A percentile compares a stretch with the other conserved stretches of the same genome.
phyloP scores from a whole-genome alignment of 2,113 vertebrate genomes.

The Gobio gobio region DNA sequence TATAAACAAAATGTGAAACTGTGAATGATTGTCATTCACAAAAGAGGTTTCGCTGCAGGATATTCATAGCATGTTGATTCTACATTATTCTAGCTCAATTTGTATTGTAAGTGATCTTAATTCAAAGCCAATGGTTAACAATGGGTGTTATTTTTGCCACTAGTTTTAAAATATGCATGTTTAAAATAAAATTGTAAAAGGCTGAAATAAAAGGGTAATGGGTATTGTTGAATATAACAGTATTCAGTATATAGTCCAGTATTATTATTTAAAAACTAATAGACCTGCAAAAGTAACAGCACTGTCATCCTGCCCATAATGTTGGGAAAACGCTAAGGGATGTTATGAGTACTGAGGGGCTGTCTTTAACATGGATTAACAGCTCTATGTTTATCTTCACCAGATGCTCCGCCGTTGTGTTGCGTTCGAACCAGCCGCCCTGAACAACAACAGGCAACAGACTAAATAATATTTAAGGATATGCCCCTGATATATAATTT shows the following conservation, averaged over 20 bases:
- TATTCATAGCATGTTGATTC: background rate
- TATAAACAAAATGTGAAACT: background rate
- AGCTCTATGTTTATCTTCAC: constrained; percentile 35
- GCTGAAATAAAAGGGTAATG: background rate
- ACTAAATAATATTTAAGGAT: constrained; percentile 40
- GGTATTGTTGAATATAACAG: background rate
- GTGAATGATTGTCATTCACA: background rate
- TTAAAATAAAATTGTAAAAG: background rate
- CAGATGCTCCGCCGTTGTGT: constrained; percentile 37
- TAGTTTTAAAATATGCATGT: background rate
- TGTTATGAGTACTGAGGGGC: background rate
- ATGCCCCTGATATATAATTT: constrained; percentile 36
- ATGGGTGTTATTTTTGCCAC: background rate
- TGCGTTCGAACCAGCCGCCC: background rate
- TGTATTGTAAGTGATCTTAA: background rate
- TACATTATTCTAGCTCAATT: background rate
- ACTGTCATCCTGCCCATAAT: background rate
- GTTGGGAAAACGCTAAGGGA: background rate
- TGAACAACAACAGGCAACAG: constrained; percentile 21
- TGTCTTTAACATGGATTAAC: constrained; percentile 50
- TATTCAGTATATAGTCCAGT: no score
- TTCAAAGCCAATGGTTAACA: background rate
- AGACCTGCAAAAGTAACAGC: background rate
- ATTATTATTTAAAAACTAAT: no score
- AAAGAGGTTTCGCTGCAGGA: background rate